Evolutionary conservation across 2,113 vertebrate genomes (phyloP).

Genomic region (Atractosteus spatula): DNA sequence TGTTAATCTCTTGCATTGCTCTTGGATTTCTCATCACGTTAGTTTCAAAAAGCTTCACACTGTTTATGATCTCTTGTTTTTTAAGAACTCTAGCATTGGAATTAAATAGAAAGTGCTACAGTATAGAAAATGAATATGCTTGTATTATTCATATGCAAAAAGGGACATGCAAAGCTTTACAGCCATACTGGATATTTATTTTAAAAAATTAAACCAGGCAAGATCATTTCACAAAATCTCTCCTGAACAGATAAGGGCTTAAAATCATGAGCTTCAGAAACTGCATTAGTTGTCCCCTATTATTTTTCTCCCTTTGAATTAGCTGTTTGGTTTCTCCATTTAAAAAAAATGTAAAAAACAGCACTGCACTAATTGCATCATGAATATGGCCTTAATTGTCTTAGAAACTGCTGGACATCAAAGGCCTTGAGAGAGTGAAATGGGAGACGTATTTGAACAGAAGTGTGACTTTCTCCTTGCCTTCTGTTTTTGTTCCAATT

Average conservation of each 20-base stretch:
- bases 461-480: conserved; percentile 42
- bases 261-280: background rate
- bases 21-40: too few relatives aligned
- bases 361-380: conserved; percentile 19
- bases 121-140: too few relatives aligned
- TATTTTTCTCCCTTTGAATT: background rate
- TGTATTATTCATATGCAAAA: too few relatives aligned
- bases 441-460: conserved; percentile 34
- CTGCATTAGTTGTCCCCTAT: background rate
- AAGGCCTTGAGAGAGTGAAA: conserved; percentile 35
- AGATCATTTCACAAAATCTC: background rate
- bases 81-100: too few relatives aligned
- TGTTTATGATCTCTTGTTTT: too few relatives aligned
- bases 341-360: conserved; percentile 13
- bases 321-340: background rate
- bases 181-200: too few relatives aligned
- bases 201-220: too few relatives aligned
- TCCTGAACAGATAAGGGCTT: background rate
- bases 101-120: too few relatives aligned
- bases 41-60: too few relatives aligned
- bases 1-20: too few relatives aligned
- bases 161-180: too few relatives aligned
- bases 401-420: conserved; percentile 35
- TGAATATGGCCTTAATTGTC: conserved; percentile 26
- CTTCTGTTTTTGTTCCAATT: conserved; percentile 1